Evolutionary conservation across 2,888 invertebrate genomes (phyloP), one percentile per base, ranked within the genome.

Genomic region (Cheilosia soror): DNA sequence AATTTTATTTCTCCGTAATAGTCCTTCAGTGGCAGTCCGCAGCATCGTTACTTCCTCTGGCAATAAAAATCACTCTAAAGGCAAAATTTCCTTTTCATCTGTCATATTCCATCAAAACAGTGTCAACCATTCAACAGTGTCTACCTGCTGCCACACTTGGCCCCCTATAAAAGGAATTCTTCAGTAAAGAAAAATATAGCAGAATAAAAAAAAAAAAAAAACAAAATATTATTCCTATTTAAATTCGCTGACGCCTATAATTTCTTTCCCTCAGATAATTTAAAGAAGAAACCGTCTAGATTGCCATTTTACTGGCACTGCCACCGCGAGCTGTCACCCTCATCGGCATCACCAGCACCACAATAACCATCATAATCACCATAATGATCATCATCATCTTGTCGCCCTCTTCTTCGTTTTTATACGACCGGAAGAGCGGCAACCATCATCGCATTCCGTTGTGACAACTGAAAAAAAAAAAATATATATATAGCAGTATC

Each of bases 181-280:
- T 25, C 44, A 31, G 29, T 20, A 44, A 69, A 27, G 37, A 49
- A 49, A 58, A 58, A 44, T 47, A 53, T 29, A 31, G 20, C 62
- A 9, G n/a, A n/a, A n/a, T n/a, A 5, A 40, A 75, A n/a, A 49
- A 57, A 29, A 47, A 33, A 40, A 53, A 44, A 5, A 42, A 42
- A 20, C 42, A 27, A 40, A 37, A 44, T 42, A 51, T 40, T 57
- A 40, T 49, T 37, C 58, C 42, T 29, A 69, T 63, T 81, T 65
- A 69, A 76, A 65, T 69, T 81, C 63, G 44, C 76, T 81, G 81
- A 81, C 76, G 81, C 76, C 69, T 82, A 71, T 71, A 66, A 71
- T 66, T 77, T 33, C 58, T 33, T 66, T 73, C 3, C n/a, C 33
- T 42, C 20, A 33, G 40, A 31, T 42, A 63, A 63, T 33, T 42